Conservation (phyloP, 2,113 vertebrate species). For the Poicephalus meyeri region DNA sequence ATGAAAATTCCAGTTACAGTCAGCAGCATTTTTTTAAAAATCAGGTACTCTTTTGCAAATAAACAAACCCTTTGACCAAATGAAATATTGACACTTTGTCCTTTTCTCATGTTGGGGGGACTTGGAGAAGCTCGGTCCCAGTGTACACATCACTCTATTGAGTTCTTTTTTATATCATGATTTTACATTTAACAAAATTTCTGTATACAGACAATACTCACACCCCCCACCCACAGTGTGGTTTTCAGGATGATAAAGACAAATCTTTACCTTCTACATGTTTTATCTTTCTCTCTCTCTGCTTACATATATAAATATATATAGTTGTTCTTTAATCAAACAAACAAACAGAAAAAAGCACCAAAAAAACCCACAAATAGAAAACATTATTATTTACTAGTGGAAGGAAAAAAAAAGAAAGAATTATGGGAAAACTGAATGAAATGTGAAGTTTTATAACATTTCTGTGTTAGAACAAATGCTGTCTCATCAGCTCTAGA, state of each 20-base stretch:
- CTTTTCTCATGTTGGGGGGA: background rate
- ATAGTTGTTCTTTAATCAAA: background rate
- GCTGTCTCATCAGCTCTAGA: background rate
- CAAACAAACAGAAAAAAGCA: background rate
- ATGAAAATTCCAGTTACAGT: background rate
- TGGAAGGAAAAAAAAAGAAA: background rate
- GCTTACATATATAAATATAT: background rate
- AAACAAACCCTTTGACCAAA: background rate
- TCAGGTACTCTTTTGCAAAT: background rate
- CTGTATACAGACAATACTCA: background rate
- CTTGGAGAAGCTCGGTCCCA: background rate
- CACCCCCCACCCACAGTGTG: background rate
- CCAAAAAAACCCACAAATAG: background rate
- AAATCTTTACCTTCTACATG: background rate
- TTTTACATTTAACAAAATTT: background rate
- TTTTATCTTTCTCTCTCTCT: background rate
- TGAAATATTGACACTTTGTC: background rate
- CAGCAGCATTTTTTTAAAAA: background rate
- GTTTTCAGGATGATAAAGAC: background rate
- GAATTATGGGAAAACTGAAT: background rate
- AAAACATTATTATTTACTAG: background rate
- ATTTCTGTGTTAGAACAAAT: background rate
- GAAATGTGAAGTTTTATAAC: background rate
- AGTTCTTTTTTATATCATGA: background rate
- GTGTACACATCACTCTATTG: background rate